phyloP scores from a whole-genome alignment of 2,888 invertebrate genomes.

The Oegoconia quadripuncta region DNA sequence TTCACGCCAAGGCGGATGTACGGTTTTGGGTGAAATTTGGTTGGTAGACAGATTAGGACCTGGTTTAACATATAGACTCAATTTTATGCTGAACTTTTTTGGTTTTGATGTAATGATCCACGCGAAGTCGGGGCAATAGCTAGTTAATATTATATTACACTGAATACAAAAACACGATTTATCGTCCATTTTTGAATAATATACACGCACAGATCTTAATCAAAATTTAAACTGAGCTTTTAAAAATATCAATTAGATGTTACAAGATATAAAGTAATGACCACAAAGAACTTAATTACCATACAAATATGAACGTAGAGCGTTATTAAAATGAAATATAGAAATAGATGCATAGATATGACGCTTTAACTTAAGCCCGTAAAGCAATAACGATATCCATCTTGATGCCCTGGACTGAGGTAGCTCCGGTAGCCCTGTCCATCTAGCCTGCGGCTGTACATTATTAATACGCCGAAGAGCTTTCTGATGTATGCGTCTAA shows the following conservation, averaged over 20 bases:
- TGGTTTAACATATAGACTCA: no score
- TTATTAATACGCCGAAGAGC: conserved; percentile 33
- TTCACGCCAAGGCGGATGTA: no score
- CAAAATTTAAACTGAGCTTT: neutral
- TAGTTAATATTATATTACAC: no score
- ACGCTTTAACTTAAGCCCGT: conserved; percentile 4
- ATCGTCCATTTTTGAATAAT: neutral
- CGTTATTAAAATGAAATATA: conserved; percentile 13
- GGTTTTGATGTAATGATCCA: no score
- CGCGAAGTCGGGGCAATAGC: no score
- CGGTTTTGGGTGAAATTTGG: no score
- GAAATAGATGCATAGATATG: conserved; percentile 13
- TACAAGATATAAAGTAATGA: conserved; percentile 1
- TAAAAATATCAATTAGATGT: neutral
- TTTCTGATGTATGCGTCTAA: conserved; percentile 9
- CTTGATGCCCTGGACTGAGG: conserved; percentile 11
- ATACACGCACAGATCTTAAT: neutral
- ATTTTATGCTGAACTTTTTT: no score
- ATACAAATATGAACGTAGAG: conserved; percentile 4
- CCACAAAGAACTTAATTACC: conserved; percentile 6
- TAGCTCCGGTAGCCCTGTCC: conserved; percentile 27
- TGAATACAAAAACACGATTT: no score
- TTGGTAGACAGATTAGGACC: no score
- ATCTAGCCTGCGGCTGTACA: conserved; percentile 32
- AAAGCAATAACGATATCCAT: conserved; percentile 11